Evolutionary conservation across 2,888 invertebrate genomes (phyloP), one percentile per base, ranked within the genome.

Genomic region (Macrophya alboannulata): DNA sequence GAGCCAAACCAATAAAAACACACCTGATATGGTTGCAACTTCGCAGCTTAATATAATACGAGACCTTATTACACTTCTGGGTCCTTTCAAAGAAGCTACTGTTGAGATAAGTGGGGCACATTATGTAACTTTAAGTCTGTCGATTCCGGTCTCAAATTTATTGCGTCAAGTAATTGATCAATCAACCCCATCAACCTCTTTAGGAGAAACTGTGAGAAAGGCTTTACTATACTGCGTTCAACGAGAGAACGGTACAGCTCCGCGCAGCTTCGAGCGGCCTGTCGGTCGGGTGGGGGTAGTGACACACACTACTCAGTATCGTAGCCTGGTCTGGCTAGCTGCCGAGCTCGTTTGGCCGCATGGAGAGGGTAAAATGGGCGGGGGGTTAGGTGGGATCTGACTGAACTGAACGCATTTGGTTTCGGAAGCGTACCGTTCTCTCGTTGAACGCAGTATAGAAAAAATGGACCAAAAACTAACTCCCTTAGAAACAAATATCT

Each of bases 101-200:
- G 89, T 88, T 87, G 89, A 89, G 82, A 89, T 90, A 84, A 89
- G 89, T 85, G 90, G 88, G 72, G 89, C 85, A 59, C 84, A 88
- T 77, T 89, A 90, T 84, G 88, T 89, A 71, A 89, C 87, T 76
- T 79, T 88, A 84, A 89, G 89, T 86, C 87, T 90, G 79, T 89
- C 88, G 62, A 89, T 88, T 82, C 88, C 88, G 10, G 79, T 89
- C 85, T n/a, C 85, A 85, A 88, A 87, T 76, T 87, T 88, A 79
- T 74, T 88, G 82, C 25, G 15, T 31, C 84, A 87, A 86, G 85
- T 68, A 87, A 83, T 86, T 40, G 74, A 87, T 79, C 87, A 88
- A 86, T 86, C 83, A 40, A 88, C 68, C 65, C 86, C 86, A 86
- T 88, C 85, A 15, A 89, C 89, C 84, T 8, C 81, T 85, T 82